Evolutionary conservation across 2,888 invertebrate species (phyloP).

Genomic region (Andrena trimmerana): DNA sequence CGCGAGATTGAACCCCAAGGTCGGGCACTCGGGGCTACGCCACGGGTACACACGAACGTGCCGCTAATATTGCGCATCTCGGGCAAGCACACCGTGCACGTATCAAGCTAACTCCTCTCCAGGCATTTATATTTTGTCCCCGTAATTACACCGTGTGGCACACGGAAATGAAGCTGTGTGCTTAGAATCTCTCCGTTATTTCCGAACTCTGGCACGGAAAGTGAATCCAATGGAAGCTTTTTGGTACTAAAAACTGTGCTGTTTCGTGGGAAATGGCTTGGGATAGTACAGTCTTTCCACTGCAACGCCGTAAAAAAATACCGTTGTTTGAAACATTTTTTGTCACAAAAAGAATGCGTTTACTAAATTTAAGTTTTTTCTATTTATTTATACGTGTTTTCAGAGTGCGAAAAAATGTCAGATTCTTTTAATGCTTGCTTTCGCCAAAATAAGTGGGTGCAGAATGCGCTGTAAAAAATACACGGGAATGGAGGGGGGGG

Average conservation of each 20-base stretch:
- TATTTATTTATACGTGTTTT: too few relatives aligned
- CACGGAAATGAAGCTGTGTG: neutral
- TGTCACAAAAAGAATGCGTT: too few relatives aligned
- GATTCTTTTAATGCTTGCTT: too few relatives aligned
- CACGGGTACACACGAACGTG: conserved; percentile 44
- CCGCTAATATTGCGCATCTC: conserved; percentile 48
- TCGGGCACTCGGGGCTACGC: conserved; percentile 48
- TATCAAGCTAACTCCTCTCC: conserved; percentile 11
- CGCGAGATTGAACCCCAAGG: conserved; percentile 66
- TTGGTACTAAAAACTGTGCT: neutral
- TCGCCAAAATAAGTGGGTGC: too few relatives aligned
- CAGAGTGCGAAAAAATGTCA: too few relatives aligned
- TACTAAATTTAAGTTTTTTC: too few relatives aligned
- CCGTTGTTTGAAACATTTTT: too few relatives aligned
- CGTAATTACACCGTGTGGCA: neutral
- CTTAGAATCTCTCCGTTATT: neutral
- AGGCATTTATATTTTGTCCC: conserved; percentile 17
- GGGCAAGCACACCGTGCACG: conserved; percentile 13
- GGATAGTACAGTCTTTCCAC: too few relatives aligned
- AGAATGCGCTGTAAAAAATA: too few relatives aligned
- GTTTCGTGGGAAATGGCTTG: too few relatives aligned
- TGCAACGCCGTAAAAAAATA: too few relatives aligned
- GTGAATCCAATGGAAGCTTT: neutral
- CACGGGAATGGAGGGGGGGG: too few relatives aligned
- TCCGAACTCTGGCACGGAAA: neutral